Base-by-base conservation (phyloP, 2,888 invertebrate species). In the Drosophila silvestris region DNA sequence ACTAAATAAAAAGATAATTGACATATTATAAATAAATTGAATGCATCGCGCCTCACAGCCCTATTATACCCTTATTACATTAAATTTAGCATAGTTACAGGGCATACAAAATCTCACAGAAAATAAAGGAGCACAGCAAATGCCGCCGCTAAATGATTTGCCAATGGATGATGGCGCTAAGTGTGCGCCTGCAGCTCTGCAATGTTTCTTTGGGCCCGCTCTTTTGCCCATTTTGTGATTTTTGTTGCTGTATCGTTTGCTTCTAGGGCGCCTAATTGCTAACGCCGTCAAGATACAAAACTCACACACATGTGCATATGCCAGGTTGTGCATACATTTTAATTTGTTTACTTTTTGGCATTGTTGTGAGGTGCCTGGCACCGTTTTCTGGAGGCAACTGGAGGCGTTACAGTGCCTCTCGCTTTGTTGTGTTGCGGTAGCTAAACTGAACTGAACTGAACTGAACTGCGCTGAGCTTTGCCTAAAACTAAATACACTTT, bases 271-370 rank as follows among this genome's bases (percentile, higher is more conserved):
- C 61, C 80, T 86, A 74, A 83, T 75, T 86, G 75, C 87, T 74
- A 56, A 75, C 52, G 71, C 82, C 76, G 84, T 89, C 81, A 71
- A 71, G 83, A 70, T 59, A 71, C 77, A 72, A n/a, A 19, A 19
- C n/a, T 6, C 41, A 44, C 72, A 62, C 35, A 39, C 41, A 62
- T 22, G 22, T 30, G 52, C 56, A 56, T 39, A 64, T 41, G 56
- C 58, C 54, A 41, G 68, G 80, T 53, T 89, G 84, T 89, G 87
- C 89, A 89, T 70, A 85, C 89, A 89, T 87, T 85, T 85, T 85
- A 85, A 85, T 85, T 85, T 85, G 85, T 85, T 85, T 85, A 89
- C 82, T 85, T 84, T 84, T 85, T 65, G 87, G 79, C 82, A 77
- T 80, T 83, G 74, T 84, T 86, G 84, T 79, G 61, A 53, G 67